These are phyloP conservation scores for Suricata suricatta DNA, from an alignment of 2,113 vertebrate species.

Conservation along the genomic window DNA sequence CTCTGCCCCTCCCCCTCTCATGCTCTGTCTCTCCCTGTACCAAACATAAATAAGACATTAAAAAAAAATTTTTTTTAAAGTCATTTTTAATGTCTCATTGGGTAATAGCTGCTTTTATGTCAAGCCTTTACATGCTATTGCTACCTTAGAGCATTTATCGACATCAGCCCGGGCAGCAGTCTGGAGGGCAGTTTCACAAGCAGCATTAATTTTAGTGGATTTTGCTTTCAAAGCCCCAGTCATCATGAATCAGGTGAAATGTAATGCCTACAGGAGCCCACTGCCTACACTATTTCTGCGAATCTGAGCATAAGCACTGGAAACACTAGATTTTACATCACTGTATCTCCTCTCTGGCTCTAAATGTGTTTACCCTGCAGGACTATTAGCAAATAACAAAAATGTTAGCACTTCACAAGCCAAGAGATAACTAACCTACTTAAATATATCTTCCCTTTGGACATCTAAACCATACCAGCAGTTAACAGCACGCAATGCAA, in stretches of 20 bases:
- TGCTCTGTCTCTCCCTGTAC: no score
- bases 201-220: constrained; percentile 80
- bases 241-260: constrained; percentile 72
- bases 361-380: constrained; percentile 73
- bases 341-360: constrained; percentile 73
- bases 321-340: constrained; percentile 75
- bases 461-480: constrained; percentile 67
- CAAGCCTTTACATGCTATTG: constrained; percentile 28
- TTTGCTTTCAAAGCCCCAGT: constrained; percentile 69
- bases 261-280: constrained; percentile 60
- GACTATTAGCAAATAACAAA: constrained; percentile 72
- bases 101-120: constrained; percentile 49
- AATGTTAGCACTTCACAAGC: constrained; percentile 56
- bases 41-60: no score
- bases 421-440: constrained; percentile 64
- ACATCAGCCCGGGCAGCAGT: constrained; percentile 31
- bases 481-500: constrained; percentile 53
- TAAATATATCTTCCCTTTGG: constrained; percentile 59
- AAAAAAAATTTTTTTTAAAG: no score
- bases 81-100: constrained; percentile 30
- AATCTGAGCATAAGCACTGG: constrained; percentile 60
- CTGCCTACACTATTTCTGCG: constrained; percentile 31
- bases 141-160: constrained; percentile 44
- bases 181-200: constrained; percentile 63
- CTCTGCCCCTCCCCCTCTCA: no score